Percentiles rank a stretch among this genome's conserved stretches.
Conservation (phyloP, 2,113 vertebrate species). For the Nyctibius bracteatus region DNA sequence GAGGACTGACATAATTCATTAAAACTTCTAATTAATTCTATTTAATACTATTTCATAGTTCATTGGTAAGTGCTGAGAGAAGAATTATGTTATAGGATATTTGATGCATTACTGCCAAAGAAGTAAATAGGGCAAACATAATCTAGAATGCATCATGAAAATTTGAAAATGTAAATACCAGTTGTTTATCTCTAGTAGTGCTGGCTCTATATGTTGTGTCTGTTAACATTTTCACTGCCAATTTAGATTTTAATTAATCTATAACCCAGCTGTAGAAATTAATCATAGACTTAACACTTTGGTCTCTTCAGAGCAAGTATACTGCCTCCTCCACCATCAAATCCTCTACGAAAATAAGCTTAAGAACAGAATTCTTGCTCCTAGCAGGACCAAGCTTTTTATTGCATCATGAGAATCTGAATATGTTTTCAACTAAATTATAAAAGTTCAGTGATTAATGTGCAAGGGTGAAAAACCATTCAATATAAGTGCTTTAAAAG, state of each 20-base stretch:
- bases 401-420: background rate
- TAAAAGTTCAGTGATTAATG: background rate
- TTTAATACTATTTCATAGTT: conserved; percentile 84
- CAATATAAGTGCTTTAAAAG: background rate
- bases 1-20: conserved; percentile 82
- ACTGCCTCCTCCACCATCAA: background rate
- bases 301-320: background rate
- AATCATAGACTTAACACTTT: background rate
- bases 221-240: background rate
- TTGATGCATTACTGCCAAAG: conserved; percentile 67
- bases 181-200: conserved; percentile 32
- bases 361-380: background rate
- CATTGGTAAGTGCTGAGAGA: conserved; percentile 79
- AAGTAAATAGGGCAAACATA: conserved; percentile 69
- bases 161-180: conserved; percentile 59
- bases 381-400: background rate
- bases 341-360: background rate
- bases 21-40: conserved; percentile 85
- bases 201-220: background rate
- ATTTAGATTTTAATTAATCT: conserved; percentile 7
- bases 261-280: background rate
- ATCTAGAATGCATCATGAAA: conserved; percentile 50
- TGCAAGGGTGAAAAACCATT: background rate
- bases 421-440: background rate
- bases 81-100: conserved; percentile 70